Evolutionary conservation across 2,113 vertebrate species (phyloP).

Genomic region (Crotophaga sulcirostris): DNA sequence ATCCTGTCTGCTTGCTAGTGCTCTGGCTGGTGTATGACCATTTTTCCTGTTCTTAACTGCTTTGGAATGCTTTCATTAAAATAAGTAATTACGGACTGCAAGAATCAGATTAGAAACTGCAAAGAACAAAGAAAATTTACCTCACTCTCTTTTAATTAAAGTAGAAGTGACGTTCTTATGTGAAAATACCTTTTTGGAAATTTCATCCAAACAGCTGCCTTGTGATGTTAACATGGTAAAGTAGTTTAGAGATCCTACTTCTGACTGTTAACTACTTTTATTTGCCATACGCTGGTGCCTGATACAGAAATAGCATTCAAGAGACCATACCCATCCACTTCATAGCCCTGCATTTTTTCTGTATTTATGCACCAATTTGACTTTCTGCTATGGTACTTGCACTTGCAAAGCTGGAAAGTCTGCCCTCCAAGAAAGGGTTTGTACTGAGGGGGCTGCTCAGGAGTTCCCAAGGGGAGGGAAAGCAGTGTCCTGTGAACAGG

Average conservation of each 20-base stretch:
- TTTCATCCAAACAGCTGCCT: not conserved
- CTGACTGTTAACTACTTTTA: not conserved
- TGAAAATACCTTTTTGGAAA: not conserved
- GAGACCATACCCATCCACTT: not conserved
- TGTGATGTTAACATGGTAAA: not conserved
- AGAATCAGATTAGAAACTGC: constrained; percentile 1
- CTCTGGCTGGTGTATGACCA: not conserved
- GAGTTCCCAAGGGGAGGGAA: not conserved
- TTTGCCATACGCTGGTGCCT: not conserved
- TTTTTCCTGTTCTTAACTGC: not conserved
- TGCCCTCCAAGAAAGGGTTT: not conserved
- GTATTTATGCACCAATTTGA: fast-evolving
- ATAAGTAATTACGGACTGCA: not conserved
- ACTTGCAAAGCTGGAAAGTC: not conserved
- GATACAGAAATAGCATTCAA: not conserved
- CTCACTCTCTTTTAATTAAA: not conserved
- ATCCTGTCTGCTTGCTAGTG: not conserved
- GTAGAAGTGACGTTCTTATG: not conserved
- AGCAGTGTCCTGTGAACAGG: not conserved
- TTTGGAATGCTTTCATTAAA: constrained; percentile 14
- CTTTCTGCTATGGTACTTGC: not conserved
- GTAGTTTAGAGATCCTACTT: not conserved
- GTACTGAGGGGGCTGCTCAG: not conserved
- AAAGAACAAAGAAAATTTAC: not conserved
- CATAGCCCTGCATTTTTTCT: not conserved